These are phyloP conservation scores for Haliclona indistincta DNA, from an alignment of 37 sponge, comb jelly and placozoan species.

Conservation along the genomic window DNA sequence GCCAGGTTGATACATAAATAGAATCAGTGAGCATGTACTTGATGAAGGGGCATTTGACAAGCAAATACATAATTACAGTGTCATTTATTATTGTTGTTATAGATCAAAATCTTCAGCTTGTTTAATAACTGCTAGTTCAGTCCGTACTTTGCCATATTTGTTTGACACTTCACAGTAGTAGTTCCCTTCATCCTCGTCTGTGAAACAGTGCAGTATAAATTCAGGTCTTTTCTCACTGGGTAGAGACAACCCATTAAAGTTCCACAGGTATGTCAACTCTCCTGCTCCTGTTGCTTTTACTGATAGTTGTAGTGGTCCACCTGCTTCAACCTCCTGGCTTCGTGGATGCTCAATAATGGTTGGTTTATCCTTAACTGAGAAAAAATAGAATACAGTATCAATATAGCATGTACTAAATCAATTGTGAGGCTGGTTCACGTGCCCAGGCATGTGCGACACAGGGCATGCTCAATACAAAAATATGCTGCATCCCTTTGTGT, in stretches of 20 bases:
- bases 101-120: too few species aligned
- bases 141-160: neutral
- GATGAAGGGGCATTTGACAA: too few species aligned
- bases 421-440: too few species aligned
- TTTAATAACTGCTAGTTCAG: neutral
- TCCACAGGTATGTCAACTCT: slow-evolving; percentile 35
- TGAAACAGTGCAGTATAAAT: slow-evolving; percentile 43
- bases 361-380: neutral
- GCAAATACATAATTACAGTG: too few species aligned
- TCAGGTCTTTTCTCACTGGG: slow-evolving; percentile 14
- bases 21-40: too few species aligned
- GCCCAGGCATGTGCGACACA: too few species aligned
- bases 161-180: slow-evolving; percentile 41
- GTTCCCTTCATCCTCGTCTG: slow-evolving; percentile 58
- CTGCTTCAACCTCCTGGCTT: slow-evolving; percentile 23
- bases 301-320: slow-evolving; percentile 27
- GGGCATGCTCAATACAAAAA: too few species aligned
- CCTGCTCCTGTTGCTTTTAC: slow-evolving; percentile 9
- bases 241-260: slow-evolving; percentile 57
- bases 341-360: slow-evolving; percentile 32
- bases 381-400: too few species aligned
- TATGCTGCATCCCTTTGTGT: too few species aligned
- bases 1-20: too few species aligned
- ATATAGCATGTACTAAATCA: too few species aligned
- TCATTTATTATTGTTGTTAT: too few species aligned